phyloP scores from a whole-genome alignment of 2,888 invertebrate genomes.

The Biston stratarius region DNA sequence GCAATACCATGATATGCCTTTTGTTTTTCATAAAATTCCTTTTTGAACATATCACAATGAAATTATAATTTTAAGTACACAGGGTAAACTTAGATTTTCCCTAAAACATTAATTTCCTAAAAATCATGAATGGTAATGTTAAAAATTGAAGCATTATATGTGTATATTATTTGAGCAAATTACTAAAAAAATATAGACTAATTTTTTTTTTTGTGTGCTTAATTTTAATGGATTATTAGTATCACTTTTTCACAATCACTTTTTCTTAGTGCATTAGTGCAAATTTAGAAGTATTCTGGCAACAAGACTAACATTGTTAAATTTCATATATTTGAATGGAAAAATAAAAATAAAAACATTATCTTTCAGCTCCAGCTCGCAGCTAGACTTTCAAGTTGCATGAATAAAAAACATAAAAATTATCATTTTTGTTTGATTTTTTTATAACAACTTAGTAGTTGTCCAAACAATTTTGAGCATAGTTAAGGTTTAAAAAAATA shows the following conservation, averaged over 20 bases:
- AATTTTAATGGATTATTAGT: slow-evolving; percentile 19
- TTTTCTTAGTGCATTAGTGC: neutral
- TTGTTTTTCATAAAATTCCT: slow-evolving; percentile 7
- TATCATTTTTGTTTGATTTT: too few relatives aligned
- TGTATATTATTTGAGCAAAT: slow-evolving; percentile 33
- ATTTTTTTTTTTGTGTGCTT: slow-evolving; percentile 36
- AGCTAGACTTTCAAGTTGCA: too few relatives aligned
- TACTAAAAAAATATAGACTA: slow-evolving; percentile 12
- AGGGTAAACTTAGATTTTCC: slow-evolving; percentile 8
- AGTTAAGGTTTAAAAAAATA: too few relatives aligned
- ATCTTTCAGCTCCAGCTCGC: too few relatives aligned
- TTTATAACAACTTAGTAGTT: too few relatives aligned
- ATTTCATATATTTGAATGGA: too few relatives aligned
- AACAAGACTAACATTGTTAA: too few relatives aligned
- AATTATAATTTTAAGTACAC: slow-evolving; percentile 30
- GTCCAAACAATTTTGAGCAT: too few relatives aligned
- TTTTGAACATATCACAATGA: slow-evolving; percentile 4
- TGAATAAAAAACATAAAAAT: too few relatives aligned
- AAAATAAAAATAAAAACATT: too few relatives aligned
- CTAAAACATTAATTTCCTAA: slow-evolving; percentile 15
- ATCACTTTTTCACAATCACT: slow-evolving; percentile 7
- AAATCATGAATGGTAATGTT: slow-evolving; percentile 16
- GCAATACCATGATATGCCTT: slow-evolving; percentile 26
- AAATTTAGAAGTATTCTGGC: too few relatives aligned
- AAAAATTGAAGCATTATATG: slow-evolving; percentile 28